Evolutionary conservation across 2,797 vertebrate species (phyloP), one percentile per base, ranked within the genome.

Genomic region (Macrochelys suwanniensis): DNA sequence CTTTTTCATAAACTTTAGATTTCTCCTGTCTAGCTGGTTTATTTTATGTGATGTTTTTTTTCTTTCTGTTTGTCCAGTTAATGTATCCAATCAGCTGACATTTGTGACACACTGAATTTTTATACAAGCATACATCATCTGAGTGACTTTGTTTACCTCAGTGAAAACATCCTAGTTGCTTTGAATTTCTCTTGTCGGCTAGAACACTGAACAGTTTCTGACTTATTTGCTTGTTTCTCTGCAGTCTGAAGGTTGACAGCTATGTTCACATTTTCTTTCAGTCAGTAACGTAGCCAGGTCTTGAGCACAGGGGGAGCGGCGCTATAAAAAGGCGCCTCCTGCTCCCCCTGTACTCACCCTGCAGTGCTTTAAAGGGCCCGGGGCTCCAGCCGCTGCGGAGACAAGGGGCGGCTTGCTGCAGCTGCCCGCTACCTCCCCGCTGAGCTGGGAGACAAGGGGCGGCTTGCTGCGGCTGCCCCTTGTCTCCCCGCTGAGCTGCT

Each of bases 21-120:
- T 21, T 37, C n/a, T 68, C 16, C 11, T 84, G 56, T 2, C 17
- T 81, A 86, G 11, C 56, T 47, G 54, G 26, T 61, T 37, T 21
- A 54, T 86, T 94, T 54, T 45, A 33, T 17, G 7, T n/a, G 2
- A 15, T 42, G 37, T 45, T 3, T 53, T 92, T 92, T 88, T 80
- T 4, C 68, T 54, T 77, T 90, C 74, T 54, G 71, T 80, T 82
- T 47, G 23, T n/a, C 11, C 26, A 50, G 28, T 87, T 89, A 90
- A 81, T 74, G 76, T 81, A 90, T 80, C n/a, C 65, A 87, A 53
- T 65, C 77, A 61, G 33, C 59, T 92, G 17, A 42, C 7, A 65
- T 89, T 92, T 65, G 51, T 91, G 49, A 80, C 81, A 37, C 42
- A 56, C 42, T 89, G 33, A 74, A 74, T 86, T 90, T 89, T 92